phyloP scores from a whole-genome alignment of 92 coral and sea anemone species.

The Umimayanthus kanabou region DNA sequence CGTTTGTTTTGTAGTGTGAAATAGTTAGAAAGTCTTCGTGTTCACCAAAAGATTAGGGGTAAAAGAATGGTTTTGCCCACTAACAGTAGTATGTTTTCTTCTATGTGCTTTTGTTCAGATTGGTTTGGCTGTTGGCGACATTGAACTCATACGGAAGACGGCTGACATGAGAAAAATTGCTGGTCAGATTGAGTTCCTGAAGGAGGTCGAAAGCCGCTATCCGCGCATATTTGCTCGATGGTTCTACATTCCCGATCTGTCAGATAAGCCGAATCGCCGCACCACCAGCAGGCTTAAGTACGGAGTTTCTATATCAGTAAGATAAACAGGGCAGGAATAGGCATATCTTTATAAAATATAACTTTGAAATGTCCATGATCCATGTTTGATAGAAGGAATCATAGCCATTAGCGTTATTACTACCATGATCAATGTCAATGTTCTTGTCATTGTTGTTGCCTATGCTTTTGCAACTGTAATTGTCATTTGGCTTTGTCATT shows the following conservation, averaged over 20 bases:
- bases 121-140: constrained; percentile 81
- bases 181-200: constrained; percentile 38
- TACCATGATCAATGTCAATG: too few species aligned
- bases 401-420: too few species aligned
- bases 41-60: neutral
- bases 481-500: neutral
- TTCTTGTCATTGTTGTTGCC: neutral
- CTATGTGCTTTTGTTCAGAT: constrained; percentile 29
- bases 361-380: neutral
- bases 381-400: neutral
- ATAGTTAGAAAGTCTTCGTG: neutral
- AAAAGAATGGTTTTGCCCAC: too few species aligned
- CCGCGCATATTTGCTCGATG: constrained; percentile 33
- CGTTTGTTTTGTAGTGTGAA: too few species aligned
- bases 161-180: constrained; percentile 61
- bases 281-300: constrained; percentile 28
- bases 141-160: constrained; percentile 61
- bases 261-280: constrained; percentile 28
- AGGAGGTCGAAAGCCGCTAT: constrained; percentile 44
- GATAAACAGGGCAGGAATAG: neutral
- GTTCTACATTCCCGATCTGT: constrained; percentile 32
- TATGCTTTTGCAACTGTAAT: neutral
- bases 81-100: neutral
- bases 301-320: neutral
- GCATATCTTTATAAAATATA: neutral